Conservation (phyloP, 1,140 invertebrate species). For the Dysdera silvatica region DNA sequence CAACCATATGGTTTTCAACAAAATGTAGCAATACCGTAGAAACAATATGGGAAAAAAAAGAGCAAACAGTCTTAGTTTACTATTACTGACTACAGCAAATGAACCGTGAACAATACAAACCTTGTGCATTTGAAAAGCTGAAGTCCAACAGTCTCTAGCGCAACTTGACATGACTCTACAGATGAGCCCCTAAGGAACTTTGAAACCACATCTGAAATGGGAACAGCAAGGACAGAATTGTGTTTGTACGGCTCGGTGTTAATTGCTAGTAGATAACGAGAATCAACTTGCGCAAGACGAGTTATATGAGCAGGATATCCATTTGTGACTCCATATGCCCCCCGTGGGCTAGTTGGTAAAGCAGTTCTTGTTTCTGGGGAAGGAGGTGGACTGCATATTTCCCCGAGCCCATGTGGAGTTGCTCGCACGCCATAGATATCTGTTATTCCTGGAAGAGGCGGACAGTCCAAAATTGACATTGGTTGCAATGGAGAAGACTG, state of each 20-base stretch:
- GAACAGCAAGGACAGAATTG: constrained; percentile 65
- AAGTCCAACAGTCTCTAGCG: constrained; percentile 64
- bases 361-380: constrained; percentile 22
- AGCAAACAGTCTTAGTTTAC: background rate
- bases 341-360: constrained; percentile 8
- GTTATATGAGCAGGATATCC: constrained; percentile 53
- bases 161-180: constrained; percentile 61
- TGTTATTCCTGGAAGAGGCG: background rate
- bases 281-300: constrained; percentile 67
- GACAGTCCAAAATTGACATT: constrained; percentile 21
- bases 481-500: constrained; percentile 27
- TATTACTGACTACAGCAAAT: background rate
- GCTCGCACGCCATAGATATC: constrained; percentile 10
- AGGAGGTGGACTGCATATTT: constrained; percentile 25
- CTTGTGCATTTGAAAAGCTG: constrained; percentile 70
- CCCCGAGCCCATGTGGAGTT: constrained; percentile 16
- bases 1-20: no score
- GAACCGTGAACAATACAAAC: constrained; percentile 57
- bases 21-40: no score
- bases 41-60: no score
- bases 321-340: constrained; percentile 3
- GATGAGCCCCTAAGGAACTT: constrained; percentile 68
- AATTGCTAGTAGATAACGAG: constrained; percentile 68
- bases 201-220: constrained; percentile 66
- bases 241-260: constrained; percentile 75